phyloP scores from a whole-genome alignment of 2,797 vertebrate genomes.

The Characodon lateralis region DNA sequence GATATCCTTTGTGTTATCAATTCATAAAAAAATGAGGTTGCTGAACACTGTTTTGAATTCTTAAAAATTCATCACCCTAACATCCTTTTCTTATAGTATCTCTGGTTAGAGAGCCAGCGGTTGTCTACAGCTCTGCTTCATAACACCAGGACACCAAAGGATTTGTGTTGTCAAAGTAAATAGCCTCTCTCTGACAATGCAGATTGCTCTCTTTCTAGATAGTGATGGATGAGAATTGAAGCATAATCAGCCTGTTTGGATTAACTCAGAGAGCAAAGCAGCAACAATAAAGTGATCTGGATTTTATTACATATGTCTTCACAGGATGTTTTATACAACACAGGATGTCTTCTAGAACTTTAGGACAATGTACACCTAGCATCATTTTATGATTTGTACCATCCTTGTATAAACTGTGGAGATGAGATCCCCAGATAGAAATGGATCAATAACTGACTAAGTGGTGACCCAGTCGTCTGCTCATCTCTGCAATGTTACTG shows the following conservation, averaged over 20 bases:
- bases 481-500: neutral
- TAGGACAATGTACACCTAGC: slow-evolving; percentile 8
- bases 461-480: neutral
- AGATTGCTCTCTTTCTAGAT: no score
- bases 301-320: slow-evolving; percentile 16
- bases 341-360: slow-evolving; percentile 19
- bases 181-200: neutral
- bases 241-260: slow-evolving; percentile 3
- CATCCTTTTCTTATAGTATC: neutral
- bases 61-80: neutral
- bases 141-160: neutral
- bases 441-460: neutral
- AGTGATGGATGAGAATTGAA: neutral
- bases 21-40: neutral
- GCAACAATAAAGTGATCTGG: neutral
- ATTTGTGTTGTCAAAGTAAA: no score
- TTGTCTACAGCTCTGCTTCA: neutral
- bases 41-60: neutral
- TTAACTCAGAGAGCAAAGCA: slow-evolving; percentile 14
- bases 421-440: neutral
- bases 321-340: neutral
- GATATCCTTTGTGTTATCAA: neutral
- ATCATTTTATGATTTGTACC: slow-evolving; percentile 7
- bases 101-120: neutral
- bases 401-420: slow-evolving; percentile 21